A percentile compares a stretch with the other conserved stretches of the same genome.
These are phyloP conservation scores for Mythimna pallens DNA, from an alignment of 2,888 invertebrate species.

Conservation along the genomic window DNA sequence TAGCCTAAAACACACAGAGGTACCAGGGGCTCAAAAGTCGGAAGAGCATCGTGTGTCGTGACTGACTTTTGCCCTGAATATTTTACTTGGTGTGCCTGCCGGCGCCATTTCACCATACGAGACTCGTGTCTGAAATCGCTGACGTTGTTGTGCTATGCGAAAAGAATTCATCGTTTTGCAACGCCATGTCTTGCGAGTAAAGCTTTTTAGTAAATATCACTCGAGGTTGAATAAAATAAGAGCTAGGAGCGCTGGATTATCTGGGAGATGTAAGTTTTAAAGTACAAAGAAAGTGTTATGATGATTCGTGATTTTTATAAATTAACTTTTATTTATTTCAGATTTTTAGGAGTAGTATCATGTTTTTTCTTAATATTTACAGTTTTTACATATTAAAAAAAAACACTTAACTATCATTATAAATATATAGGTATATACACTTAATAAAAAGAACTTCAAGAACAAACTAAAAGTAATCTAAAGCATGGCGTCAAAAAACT, in stretches of 20 bases:
- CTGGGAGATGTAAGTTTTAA: constrained; percentile 5
- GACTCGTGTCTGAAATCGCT: constrained; percentile 76
- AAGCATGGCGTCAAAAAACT: too few relatives aligned
- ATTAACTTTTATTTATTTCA: too few relatives aligned
- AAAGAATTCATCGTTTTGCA: constrained; percentile 62
- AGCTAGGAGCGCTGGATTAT: not conserved
- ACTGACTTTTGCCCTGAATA: constrained; percentile 89
- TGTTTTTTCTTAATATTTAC: too few relatives aligned
- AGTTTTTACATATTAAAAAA: too few relatives aligned
- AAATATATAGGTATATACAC: too few relatives aligned
- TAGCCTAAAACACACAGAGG: constrained; percentile 61
- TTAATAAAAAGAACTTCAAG: too few relatives aligned
- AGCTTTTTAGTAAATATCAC: constrained; percentile 52
- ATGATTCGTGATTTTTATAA: not conserved
- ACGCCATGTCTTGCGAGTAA: constrained; percentile 42
- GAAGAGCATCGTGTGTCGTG: constrained; percentile 80
- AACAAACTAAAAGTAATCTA: too few relatives aligned
- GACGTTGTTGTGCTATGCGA: constrained; percentile 62
- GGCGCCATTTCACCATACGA: constrained; percentile 77
- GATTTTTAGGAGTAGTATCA: too few relatives aligned
- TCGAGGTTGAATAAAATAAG: constrained; percentile 47
- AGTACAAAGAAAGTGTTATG: not conserved
- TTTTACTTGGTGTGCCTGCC: constrained; percentile 81
- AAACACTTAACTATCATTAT: too few relatives aligned
- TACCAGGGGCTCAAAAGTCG: constrained; percentile 73